A percentile compares a stretch with the other conserved stretches of the same genome.
phyloP scores from a whole-genome alignment of 2,888 invertebrate genomes.

The Melangyna quadrimaculata region DNA sequence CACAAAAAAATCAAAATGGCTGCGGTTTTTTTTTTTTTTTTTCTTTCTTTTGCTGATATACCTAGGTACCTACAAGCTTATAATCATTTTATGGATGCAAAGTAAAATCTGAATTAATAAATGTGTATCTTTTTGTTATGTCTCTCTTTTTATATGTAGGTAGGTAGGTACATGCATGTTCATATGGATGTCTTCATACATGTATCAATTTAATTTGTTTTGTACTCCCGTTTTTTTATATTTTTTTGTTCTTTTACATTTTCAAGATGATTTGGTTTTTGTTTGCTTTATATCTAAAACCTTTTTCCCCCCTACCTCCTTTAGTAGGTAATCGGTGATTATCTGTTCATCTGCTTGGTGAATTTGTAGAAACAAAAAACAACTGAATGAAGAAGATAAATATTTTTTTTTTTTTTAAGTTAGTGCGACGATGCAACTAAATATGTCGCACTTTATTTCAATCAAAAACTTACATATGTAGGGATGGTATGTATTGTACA shows the following conservation, averaged over 20 bases:
- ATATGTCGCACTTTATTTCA: slow-evolving; percentile 65
- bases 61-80: slow-evolving; percentile 6
- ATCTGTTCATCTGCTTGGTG: slow-evolving; percentile 38
- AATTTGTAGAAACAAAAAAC: neutral
- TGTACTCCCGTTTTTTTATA: slow-evolving; percentile 39
- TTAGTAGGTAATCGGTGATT: neutral
- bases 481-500: neutral
- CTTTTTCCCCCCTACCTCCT: neutral
- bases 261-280: slow-evolving; percentile 43
- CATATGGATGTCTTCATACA: neutral
- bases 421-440: slow-evolving; percentile 56
- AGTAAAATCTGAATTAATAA: slow-evolving; percentile 32
- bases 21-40: slow-evolving; percentile 35
- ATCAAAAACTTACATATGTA: slow-evolving; percentile 40
- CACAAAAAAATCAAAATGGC: slow-evolving; percentile 59
- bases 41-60: neutral
- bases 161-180: neutral
- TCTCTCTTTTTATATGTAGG: neutral
- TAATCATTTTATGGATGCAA: slow-evolving; percentile 13
- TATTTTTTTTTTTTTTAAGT: neutral
- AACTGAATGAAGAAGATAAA: slow-evolving; percentile 15
- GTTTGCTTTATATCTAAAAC: slow-evolving; percentile 12
- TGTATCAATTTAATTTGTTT: slow-evolving; percentile 54
- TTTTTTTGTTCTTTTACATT: slow-evolving; percentile 42
- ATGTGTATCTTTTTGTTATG: slow-evolving; percentile 32